Evolutionary conservation across 2,797 vertebrate genomes (phyloP), one percentile per base, ranked within the genome.

Genomic region (Cossypha polioptera): DNA sequence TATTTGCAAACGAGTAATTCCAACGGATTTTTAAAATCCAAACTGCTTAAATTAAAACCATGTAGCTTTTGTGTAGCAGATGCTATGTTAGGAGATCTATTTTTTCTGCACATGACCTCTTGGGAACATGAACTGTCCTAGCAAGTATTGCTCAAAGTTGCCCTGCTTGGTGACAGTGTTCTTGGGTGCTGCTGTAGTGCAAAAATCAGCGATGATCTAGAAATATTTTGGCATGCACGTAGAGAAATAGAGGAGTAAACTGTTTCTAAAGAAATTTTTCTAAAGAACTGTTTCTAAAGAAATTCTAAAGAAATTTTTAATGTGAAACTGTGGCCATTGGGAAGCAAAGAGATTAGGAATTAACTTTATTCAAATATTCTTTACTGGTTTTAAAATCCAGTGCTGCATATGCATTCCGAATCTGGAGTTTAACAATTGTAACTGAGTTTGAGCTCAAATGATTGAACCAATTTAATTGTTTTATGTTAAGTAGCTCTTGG

Each of bases 1-100:
- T 57, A 75, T 72, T 85, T 95, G 48, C 29, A 91, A 94, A 72
- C 28, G 87, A 85, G 9, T 22, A 82, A 45, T 8, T 68, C 4
- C 51, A 68, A 43, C 1, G 2, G 25, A 48, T 66, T 95, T 92
- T 73, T 28, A 19, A 79, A 91, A 89, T 91, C 29, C 33, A 58
- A 59, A 58, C 31, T 45, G 31, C 38, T 72, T 65, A 47, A 94
- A 81, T 82, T 36, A 35, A 76, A 66, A 75, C 15, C 9, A 5
- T 35, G 6, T 35, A 77, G 57, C 17, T 90, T 47, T 79, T 76
- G 19, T 1, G 1, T 28, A 61, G 35, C 45, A 67, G 26, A 63
- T 76, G 10, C 31, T 48, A 2, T 20, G 6, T 48, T 85, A 51
- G 36, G 40, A 62, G 61, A n/a, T n/a, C 59, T 81, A 16, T 72